A percentile compares a stretch with the other conserved stretches of the same genome.
Conservation (phyloP, 2,113 vertebrate genomes). For the Penelope pileata region DNA sequence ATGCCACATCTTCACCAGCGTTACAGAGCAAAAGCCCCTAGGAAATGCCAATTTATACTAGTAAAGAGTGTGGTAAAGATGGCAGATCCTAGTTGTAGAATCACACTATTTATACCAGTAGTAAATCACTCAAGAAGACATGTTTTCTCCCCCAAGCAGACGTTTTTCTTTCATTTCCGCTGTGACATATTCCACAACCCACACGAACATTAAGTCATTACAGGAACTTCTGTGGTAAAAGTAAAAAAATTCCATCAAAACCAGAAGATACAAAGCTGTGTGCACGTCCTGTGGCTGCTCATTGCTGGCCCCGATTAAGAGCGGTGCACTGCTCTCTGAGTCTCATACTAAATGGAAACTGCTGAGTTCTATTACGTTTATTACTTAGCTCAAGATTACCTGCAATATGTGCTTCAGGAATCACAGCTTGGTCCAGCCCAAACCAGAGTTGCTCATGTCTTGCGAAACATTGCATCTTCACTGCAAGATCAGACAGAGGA, state of each 20-base stretch:
- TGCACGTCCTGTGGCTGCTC: neutral
- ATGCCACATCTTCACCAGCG: neutral
- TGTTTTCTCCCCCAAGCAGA: neutral
- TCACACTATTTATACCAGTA: neutral
- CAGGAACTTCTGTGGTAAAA: conserved; percentile 38
- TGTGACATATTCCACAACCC: conserved; percentile 58
- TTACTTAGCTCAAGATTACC: conserved; percentile 73
- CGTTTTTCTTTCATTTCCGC: conserved; percentile 42
- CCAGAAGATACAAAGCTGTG: neutral
- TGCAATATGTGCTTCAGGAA: conserved; percentile 54
- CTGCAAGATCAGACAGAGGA: conserved; percentile 69
- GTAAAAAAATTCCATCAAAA: conserved; percentile 66
- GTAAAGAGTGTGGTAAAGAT: neutral
- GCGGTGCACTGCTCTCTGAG: neutral
- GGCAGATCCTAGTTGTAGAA: neutral
- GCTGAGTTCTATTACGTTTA: conserved; percentile 62
- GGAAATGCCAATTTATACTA: neutral
- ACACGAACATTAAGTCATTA: neutral
- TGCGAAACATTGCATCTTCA: conserved; percentile 56
- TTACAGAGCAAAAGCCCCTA: neutral
- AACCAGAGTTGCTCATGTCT: conserved; percentile 54
- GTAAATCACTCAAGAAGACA: conserved; percentile 29
- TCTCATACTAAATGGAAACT: conserved; percentile 42
- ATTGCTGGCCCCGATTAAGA: neutral
- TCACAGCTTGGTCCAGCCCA: neutral